These are phyloP conservation scores for Chironomus tepperi DNA, from an alignment of 1,140 invertebrate genomes.

Conservation along the genomic window DNA sequence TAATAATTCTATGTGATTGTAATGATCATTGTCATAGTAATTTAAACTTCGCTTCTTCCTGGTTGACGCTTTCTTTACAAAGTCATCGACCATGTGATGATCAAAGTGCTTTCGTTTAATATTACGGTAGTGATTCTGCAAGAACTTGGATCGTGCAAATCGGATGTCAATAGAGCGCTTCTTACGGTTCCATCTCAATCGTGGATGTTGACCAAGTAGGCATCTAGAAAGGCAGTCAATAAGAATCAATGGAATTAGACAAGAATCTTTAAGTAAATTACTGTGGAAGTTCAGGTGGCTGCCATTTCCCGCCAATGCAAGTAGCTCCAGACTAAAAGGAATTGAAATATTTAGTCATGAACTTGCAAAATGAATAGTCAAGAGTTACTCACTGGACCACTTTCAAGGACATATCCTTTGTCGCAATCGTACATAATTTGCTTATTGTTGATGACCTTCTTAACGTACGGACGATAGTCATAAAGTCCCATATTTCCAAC, in stretches of 20 bases:
- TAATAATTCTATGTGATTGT: neutral
- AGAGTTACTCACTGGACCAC: slow-evolving; percentile 68
- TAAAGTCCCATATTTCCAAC: slow-evolving; percentile 97
- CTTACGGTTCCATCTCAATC: slow-evolving; percentile 65
- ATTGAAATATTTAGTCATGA: neutral
- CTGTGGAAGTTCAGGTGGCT: slow-evolving; percentile 35
- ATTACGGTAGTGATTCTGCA: slow-evolving; percentile 42
- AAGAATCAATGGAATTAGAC: slow-evolving; percentile 17
- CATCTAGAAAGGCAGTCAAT: slow-evolving; percentile 44
- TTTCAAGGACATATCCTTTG: slow-evolving; percentile 74
- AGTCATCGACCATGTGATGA: neutral
- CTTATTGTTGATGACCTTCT: slow-evolving; percentile 83
- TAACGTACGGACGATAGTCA: slow-evolving; percentile 92
- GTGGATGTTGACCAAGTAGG: slow-evolving; percentile 70
- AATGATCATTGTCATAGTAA: neutral
- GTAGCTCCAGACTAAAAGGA: neutral
- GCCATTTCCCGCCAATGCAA: slow-evolving; percentile 37
- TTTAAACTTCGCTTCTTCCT: neutral
- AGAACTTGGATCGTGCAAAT: slow-evolving; percentile 42
- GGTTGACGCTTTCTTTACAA: neutral
- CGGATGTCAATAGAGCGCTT: slow-evolving; percentile 47
- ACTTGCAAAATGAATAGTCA: no score
- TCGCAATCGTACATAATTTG: slow-evolving; percentile 96
- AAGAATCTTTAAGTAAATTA: slow-evolving; percentile 27
- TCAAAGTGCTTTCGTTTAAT: slow-evolving; percentile 21